Evolutionary conservation across 2,797 vertebrate species (phyloP).

Genomic region (Gymnopithys bicolor): DNA sequence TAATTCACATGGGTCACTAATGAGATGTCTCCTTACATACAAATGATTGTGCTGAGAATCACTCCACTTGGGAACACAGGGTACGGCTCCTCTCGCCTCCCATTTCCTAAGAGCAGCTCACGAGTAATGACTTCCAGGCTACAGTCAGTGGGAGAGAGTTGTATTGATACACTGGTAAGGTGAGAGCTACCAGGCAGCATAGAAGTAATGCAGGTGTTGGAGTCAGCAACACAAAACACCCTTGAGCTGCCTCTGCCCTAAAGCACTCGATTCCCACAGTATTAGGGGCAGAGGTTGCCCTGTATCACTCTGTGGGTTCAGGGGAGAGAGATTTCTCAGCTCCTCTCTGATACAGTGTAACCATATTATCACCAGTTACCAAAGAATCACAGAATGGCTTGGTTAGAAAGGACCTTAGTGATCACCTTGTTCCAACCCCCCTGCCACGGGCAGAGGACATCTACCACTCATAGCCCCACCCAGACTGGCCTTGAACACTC

Average conservation of each 20-base stretch:
- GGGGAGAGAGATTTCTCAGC: neutral
- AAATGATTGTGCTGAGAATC: neutral
- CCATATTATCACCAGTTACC: rapidly evolving
- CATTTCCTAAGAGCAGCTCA: neutral
- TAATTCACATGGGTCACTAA: neutral
- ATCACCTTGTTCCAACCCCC: neutral
- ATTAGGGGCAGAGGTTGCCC: neutral
- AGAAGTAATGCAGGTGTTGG: neutral
- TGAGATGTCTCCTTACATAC: neutral
- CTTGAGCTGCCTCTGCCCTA: neutral
- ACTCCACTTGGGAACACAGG: neutral
- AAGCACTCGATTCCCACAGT: rapidly evolving
- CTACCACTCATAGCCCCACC: neutral
- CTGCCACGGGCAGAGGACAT: neutral
- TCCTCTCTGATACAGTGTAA: neutral
- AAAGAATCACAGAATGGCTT: neutral
- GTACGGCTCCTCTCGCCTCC: neutral
- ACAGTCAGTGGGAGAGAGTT: neutral
- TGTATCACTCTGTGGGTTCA: too few relatives aligned
- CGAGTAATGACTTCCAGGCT: rapidly evolving
- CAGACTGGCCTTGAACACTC: neutral
- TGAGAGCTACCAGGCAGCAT: neutral
- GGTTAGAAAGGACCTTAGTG: neutral
- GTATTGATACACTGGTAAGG: rapidly evolving
- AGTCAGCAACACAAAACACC: neutral